Conservation (phyloP, 1,140 invertebrate genomes). For the Gerris buenoi region DNA sequence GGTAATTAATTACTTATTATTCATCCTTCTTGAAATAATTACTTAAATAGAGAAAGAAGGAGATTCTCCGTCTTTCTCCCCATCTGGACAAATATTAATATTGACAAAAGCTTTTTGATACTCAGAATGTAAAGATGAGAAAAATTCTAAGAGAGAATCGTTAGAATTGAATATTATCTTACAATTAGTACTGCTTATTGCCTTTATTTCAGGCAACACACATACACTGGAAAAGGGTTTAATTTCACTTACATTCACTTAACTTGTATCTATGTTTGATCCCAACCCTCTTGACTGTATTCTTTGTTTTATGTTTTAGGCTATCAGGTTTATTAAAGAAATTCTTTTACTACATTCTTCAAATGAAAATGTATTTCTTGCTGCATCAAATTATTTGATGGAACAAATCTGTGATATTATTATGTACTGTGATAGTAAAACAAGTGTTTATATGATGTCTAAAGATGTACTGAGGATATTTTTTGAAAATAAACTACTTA, state of each 20-base stretch:
- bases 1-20: no score
- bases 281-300: no score
- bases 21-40: no score
- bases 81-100: no score
- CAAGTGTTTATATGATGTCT: not conserved
- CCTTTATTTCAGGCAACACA: not conserved
- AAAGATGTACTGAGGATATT: constrained; percentile 3
- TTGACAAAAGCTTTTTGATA: not conserved
- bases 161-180: not conserved
- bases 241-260: no score
- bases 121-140: not conserved
- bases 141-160: not conserved
- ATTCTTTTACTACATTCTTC: not conserved
- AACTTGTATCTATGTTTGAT: no score
- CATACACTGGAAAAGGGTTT: not conserved
- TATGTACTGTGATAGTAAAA: constrained; percentile 4
- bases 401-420: constrained; percentile 7
- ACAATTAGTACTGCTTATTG: not conserved
- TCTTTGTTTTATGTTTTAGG: constrained; percentile 4
- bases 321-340: constrained; percentile 9
- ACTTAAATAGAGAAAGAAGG: no score
- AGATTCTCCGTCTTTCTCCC: no score
- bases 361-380: constrained; percentile 1
- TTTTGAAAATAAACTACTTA: not conserved
- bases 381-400: not conserved